Evolutionary conservation across 2,113 vertebrate species (phyloP).

Genomic region (Strix aluco): DNA sequence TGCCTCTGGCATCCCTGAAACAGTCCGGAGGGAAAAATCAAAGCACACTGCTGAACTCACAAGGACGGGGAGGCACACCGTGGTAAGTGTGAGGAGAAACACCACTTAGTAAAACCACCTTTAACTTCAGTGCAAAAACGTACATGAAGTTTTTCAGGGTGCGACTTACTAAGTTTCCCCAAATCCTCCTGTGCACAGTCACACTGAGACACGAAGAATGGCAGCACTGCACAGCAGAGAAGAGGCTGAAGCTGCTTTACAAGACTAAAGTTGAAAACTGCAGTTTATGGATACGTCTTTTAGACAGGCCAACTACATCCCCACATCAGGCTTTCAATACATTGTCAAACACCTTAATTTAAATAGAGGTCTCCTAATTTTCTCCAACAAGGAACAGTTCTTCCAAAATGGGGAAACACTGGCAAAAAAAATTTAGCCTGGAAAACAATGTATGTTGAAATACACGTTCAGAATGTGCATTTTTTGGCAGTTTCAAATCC

Average conservation of each 20-base stretch:
- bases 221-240: neutral
- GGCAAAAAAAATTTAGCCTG: neutral
- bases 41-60: neutral
- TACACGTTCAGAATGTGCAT: neutral
- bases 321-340: neutral
- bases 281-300: neutral
- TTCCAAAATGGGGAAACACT: neutral
- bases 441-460: neutral
- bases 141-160: neutral
- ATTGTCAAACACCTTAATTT: neutral
- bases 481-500: neutral
- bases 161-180: neutral
- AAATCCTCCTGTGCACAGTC: neutral
- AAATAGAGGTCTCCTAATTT: neutral
- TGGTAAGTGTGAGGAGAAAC: neutral
- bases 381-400: neutral
- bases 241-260: neutral
- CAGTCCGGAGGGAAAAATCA: neutral
- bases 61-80: neutral
- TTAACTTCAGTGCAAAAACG: neutral
- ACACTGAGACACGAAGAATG: accelerated
- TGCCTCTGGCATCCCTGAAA: neutral
- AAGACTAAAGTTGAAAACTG: neutral
- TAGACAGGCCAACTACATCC: neutral
- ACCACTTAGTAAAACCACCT: accelerated